Evolutionary conservation across 2,888 invertebrate genomes (phyloP), one percentile per base, ranked within the genome.

Genomic region (Scaptomyza tumidula): DNA sequence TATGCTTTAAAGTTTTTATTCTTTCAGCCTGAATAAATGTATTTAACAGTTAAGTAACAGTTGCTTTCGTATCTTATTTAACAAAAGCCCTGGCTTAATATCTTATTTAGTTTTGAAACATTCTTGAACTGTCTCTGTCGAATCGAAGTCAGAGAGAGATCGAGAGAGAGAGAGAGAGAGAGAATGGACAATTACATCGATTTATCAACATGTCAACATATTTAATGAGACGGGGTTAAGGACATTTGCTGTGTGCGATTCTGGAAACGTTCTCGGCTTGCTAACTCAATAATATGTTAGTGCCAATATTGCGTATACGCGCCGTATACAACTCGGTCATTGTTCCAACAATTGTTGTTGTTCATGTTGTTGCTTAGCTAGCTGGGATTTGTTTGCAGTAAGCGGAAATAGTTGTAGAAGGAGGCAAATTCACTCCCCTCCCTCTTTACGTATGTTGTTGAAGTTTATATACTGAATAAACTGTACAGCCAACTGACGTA

Each of bases 201-300:
- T 86, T 88, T 86, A 86, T 86, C 86, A 86, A 79, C 70, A 84
- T 88, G 85, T 88, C 85, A 88, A 88, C 85, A 86, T 86, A 86
- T 85, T 88, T 80, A 83, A 85, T 85, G 86, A 86, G 83, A 59
- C 76, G 77, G 68, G 83, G 77, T 77, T 82, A 82, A 82, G 77
- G 83, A 82, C 80, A 80, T 81, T 85, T 59, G 39, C 63, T 66
- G 50, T 10, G 11, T 9, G 9, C 11, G 5, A 53, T 52, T 54
- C n/a, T n/a, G n/a, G 24, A 55, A 54, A 52, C 54, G 64, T 54
- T 71, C 63, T 71, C 63, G 68, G 58, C 72, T 77, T 39, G 75
- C 61, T 78, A 78, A 56, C 75, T 66, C 82, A 71, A 80, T 78
- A 85, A 85, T 85, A 78, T 85, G 79, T 13, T 67, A 73, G 44